Evolutionary conservation across 2,797 vertebrate genomes (phyloP), one percentile per base, ranked within the genome.

Genomic region (Protonibea diacanthus): DNA sequence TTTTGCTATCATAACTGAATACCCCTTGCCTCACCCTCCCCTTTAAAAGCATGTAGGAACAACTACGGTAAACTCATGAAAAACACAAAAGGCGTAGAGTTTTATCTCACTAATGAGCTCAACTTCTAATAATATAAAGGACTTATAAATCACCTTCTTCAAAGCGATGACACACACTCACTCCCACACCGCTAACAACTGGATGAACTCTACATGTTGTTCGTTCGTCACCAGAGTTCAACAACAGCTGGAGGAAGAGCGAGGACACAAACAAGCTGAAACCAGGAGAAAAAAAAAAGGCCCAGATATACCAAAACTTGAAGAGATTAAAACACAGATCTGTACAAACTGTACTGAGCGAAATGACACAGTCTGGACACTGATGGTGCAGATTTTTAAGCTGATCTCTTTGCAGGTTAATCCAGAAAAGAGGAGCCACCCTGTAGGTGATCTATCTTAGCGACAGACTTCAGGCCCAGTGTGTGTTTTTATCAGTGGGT

Each of bases 241-340:
- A 23, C 62, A 71, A 76, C 89, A 91, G 80, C 88, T 83, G 83
- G 67, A 83, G 17, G 0, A 38, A 38, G 33, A 81, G 48, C 60
- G 1, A 44, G 4, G 67, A 62, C 71, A 67, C 73, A 80, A 76
- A 85, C 78, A 81, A 58, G 56, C 62, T 21, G 27, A 71, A 70
- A 70, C 38, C 33, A 69, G 44, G 23, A 1, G 5, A 33, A 33
- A 9, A 38, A 33, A 33, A 55, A 63, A 66, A 63, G 1, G 56
- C 4, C 1, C 63, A 69, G 29, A 62, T 21, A 40, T 45, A 59
- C 40, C 44, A 78, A 85, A 33, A 82, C 59, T 62, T 71, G 1
- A 38, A 60, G 72, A 81, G 88, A 86, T 87, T 87, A 86, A 82
- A 56, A 13, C 40, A 6, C 18, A 64, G 61, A 71, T 83, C 77